Base-by-base conservation (phyloP, 37 sponge, comb jelly and placozoan species). In the Beroe forskalii region DNA sequence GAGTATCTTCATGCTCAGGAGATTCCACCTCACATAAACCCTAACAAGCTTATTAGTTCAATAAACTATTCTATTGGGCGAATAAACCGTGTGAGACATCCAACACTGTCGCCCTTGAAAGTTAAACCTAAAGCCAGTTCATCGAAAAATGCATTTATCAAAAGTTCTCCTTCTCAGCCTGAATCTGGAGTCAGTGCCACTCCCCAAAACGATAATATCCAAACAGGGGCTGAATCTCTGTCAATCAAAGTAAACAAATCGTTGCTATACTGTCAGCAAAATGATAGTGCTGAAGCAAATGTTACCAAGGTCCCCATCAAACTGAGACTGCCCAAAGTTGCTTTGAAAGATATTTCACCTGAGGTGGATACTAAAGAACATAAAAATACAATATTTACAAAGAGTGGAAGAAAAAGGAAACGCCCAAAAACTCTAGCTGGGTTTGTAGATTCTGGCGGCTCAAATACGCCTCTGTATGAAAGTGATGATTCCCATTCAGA, bases 1-100 rank as follows among this genome's bases (percentile, higher is more conserved):
- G 86, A 80, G 30, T 48, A 80, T 42, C 86, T 80, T 3, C 86
- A 80, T 24, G 86, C 86, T 80, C 86, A 80, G 40, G 86, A 80
- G 40, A 80, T 80, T 22, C 86, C 86, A 33, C 86, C 86, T 1
- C 86, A 80, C 27, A 80, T 80, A 32, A 80, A 80, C 28, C 86
- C 86, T n/a, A 80, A 4, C 48, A 80, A 80, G 40, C 86, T 80
- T 9, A 80, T 38, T 1, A 80, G 42, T 37, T 80, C 86, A 1
- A 80, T 80, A 23, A 38, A 4, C 0, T 80, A 41, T n/a, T 80
- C 86, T 4, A 41, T 80, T 17, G 86, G 86, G 6, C 37, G 40
- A 24, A 17, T 80, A 14, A 80, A 80, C 28, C 72, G 72, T 3
- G 39, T 33, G 9, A 69, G 14, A 2, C 12, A 36, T 17, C 38